Evolutionary conservation across 2,888 invertebrate species (phyloP).

Genomic region (Diplolepis rosae): DNA sequence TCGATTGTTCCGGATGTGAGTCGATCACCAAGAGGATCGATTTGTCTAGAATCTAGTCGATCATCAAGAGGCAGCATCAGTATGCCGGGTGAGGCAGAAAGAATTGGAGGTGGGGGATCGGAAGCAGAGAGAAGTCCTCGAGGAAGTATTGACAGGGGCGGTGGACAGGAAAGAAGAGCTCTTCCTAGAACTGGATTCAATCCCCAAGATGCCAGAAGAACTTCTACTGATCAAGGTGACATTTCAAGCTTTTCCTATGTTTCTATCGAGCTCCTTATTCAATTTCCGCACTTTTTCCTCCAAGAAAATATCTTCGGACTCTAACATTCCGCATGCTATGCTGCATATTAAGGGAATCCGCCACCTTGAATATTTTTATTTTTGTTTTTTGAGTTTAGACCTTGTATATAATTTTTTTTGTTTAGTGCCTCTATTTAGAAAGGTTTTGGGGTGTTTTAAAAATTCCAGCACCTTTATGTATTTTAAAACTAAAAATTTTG

Average conservation of each 20-base stretch:
- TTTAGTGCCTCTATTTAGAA: too few species aligned
- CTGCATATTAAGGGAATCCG: too few species aligned
- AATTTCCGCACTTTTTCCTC: conserved; percentile 16
- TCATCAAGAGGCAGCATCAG: conserved; percentile 72
- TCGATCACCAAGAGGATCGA: conserved; percentile 77
- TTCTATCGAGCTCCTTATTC: background rate
- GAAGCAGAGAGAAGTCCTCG: conserved; percentile 71
- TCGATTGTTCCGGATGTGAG: conserved; percentile 74
- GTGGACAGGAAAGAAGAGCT: conserved; percentile 76
- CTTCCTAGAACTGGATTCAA: conserved; percentile 76
- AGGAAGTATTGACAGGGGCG: conserved; percentile 66
- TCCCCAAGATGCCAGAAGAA: conserved; percentile 64
- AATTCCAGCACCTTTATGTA: too few species aligned
- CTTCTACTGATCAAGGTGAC: conserved; percentile 69
- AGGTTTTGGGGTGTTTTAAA: too few species aligned
- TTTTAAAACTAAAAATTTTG: too few species aligned
- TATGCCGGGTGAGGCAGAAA: conserved; percentile 7
- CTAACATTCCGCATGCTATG: background rate
- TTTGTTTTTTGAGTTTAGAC: too few species aligned
- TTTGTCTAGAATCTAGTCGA: conserved; percentile 74
- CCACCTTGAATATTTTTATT: too few species aligned
- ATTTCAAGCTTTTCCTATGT: background rate
- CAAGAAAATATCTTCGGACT: conserved; percentile 3
- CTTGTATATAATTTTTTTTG: too few species aligned
- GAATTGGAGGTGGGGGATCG: conserved; percentile 76